Evolutionary conservation across 2,113 vertebrate genomes (phyloP).

Genomic region (Cygnus buccinator): DNA sequence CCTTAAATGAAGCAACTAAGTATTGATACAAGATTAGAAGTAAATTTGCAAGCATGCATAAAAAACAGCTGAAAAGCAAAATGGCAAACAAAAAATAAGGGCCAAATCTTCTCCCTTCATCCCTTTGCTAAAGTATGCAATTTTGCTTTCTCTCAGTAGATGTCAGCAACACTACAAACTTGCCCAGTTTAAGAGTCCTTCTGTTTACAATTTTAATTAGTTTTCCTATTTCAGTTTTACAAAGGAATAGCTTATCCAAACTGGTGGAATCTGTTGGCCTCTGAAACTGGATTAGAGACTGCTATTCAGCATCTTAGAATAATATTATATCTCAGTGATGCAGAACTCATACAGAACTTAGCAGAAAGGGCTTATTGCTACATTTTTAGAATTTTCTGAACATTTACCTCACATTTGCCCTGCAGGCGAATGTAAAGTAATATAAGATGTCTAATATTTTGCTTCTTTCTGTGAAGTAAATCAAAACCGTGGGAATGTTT

Average conservation of each 20-base stretch:
- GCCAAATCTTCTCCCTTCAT: background rate
- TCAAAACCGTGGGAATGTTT: slow-evolving; percentile 82
- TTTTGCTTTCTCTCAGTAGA: slow-evolving; percentile 66
- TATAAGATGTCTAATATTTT: slow-evolving; percentile 78
- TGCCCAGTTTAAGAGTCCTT: background rate
- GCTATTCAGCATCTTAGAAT: slow-evolving; percentile 35
- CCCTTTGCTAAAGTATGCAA: slow-evolving; percentile 1
- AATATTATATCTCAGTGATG: slow-evolving; percentile 31
- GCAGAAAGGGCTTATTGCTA: slow-evolving; percentile 60
- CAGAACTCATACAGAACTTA: slow-evolving; percentile 39
- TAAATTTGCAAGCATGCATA: background rate
- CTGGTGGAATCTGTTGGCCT: slow-evolving; percentile 21
- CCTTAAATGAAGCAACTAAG: background rate
- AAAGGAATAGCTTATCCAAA: slow-evolving; percentile 30
- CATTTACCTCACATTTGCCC: slow-evolving; percentile 72
- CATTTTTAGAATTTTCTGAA: slow-evolving; percentile 71
- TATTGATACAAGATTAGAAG: background rate
- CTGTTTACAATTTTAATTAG: background rate
- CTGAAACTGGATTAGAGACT: background rate
- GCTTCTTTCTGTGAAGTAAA: slow-evolving; percentile 79
- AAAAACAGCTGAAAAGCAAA: background rate
- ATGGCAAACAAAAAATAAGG: background rate
- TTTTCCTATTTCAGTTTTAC: slow-evolving; percentile 24
- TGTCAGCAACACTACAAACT: slow-evolving; percentile 77
- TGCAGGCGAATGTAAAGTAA: slow-evolving; percentile 73